These are phyloP conservation scores for Diuraphis noxia DNA, from an alignment of 1,140 invertebrate genomes.

Conservation along the genomic window DNA sequence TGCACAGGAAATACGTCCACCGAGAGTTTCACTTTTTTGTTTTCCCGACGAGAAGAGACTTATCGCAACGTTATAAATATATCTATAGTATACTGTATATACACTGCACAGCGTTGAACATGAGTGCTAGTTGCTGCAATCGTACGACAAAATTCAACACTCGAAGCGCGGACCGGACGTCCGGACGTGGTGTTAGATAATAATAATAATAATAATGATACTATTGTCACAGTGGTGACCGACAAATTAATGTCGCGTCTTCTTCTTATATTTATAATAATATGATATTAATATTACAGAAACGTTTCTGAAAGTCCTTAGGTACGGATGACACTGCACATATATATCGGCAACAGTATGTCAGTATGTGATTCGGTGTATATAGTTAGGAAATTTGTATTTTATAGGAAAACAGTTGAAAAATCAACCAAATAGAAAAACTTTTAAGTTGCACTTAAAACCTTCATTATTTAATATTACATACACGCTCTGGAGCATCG, in stretches of 20 bases:
- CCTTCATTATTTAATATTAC: too few relatives aligned
- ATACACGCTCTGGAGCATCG: neutral
- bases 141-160: neutral
- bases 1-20: slow-evolving; percentile 9
- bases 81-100: neutral
- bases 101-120: neutral
- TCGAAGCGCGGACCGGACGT: neutral
- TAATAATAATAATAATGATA: neutral
- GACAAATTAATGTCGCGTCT: neutral
- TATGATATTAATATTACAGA: neutral
- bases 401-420: neutral
- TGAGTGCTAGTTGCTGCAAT: too few relatives aligned
- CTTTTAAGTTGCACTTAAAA: neutral
- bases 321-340: neutral
- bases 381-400: neutral
- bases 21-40: slow-evolving; percentile 44
- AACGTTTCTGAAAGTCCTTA: neutral
- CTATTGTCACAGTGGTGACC: neutral
- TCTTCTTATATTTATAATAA: neutral
- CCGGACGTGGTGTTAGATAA: slow-evolving; percentile 6
- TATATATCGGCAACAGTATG: neutral
- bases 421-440: neutral
- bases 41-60: neutral
- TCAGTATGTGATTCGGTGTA: too few relatives aligned
- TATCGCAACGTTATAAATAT: neutral